These are phyloP conservation scores for Clarias macrocephalus DNA, from an alignment of 2,113 vertebrate species.

Conservation along the genomic window DNA sequence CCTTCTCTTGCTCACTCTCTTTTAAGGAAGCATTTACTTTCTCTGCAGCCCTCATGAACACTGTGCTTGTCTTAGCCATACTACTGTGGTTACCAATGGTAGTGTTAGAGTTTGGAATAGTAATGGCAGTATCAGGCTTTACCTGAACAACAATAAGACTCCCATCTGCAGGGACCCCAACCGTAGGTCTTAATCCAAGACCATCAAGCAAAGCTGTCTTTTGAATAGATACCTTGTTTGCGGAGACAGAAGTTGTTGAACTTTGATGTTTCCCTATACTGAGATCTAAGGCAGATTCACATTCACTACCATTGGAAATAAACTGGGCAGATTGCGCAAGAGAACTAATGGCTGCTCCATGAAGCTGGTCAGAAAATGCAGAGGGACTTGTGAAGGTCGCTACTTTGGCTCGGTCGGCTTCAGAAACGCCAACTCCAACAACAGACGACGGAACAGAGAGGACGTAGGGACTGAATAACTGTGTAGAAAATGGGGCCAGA, in stretches of 20 bases:
- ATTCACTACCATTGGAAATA: slow-evolving; percentile 70
- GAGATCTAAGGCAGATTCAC: slow-evolving; percentile 74
- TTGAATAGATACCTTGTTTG: slow-evolving; percentile 65
- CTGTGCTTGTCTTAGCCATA: slow-evolving; percentile 63
- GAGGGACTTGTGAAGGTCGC: slow-evolving; percentile 63
- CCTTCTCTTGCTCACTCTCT: slow-evolving; percentile 62
- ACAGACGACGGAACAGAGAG: slow-evolving; percentile 71
- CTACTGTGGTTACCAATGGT: slow-evolving; percentile 65
- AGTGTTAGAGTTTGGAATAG: slow-evolving; percentile 59
- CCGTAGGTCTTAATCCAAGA: slow-evolving; percentile 72
- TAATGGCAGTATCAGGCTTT: slow-evolving; percentile 67
- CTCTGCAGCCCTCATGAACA: slow-evolving; percentile 68
- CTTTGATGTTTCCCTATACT: slow-evolving; percentile 72
- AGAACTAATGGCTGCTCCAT: slow-evolving; percentile 62
- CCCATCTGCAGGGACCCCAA: slow-evolving; percentile 55
- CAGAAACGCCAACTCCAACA: slow-evolving; percentile 56
- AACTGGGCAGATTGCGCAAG: slow-evolving; percentile 62
- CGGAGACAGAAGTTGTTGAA: slow-evolving; percentile 57
- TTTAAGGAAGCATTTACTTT: slow-evolving; percentile 61
- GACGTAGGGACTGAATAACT: slow-evolving; percentile 73
- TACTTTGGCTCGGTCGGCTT: slow-evolving; percentile 64
- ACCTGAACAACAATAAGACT: slow-evolving; percentile 75
- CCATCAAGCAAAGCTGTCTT: slow-evolving; percentile 74
- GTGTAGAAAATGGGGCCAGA: slow-evolving; percentile 69
- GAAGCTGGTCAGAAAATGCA: slow-evolving; percentile 63